Conservation (phyloP, 2,888 invertebrate species). For the Dugesia japonica region DNA sequence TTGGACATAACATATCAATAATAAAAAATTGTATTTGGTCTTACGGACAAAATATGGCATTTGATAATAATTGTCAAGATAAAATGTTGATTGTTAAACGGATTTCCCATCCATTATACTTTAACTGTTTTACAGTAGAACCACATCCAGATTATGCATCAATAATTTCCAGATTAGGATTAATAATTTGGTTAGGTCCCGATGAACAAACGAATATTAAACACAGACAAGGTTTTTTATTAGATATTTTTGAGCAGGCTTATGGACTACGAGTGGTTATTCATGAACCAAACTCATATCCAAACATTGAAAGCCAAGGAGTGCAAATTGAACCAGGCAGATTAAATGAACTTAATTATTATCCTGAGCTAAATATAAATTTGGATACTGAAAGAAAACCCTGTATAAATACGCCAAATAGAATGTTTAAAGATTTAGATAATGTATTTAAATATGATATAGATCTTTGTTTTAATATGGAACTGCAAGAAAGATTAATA, state of each 20-base stretch:
- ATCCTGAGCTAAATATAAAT: constrained; percentile 23
- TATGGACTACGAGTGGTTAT: constrained; percentile 33
- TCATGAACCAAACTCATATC: constrained; percentile 32
- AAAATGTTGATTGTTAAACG: constrained; percentile 2
- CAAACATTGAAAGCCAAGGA: constrained; percentile 28
- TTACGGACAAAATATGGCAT: background rate
- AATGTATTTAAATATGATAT: constrained; percentile 32
- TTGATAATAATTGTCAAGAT: constrained; percentile 25
- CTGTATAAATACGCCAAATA: background rate
- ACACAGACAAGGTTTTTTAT: constrained; percentile 31
- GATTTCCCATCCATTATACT: constrained; percentile 33
- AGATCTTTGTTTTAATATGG: constrained; percentile 32
- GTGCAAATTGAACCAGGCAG: constrained; percentile 34
- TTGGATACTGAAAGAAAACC: constrained; percentile 28
- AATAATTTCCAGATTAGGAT: constrained; percentile 20
- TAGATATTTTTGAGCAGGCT: constrained; percentile 34
- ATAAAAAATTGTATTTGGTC: constrained; percentile 20
- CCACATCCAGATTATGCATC: background rate
- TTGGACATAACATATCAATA: constrained; percentile 26
- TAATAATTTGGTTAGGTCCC: constrained; percentile 34
- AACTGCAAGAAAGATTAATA: constrained; percentile 28
- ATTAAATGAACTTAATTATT: constrained; percentile 34
- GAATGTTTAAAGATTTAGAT: constrained; percentile 26
- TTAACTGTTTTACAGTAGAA: constrained; percentile 35
- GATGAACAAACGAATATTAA: constrained; percentile 24